phyloP scores from a whole-genome alignment of 2,888 invertebrate species.

The Holacanthella duospinosa region DNA sequence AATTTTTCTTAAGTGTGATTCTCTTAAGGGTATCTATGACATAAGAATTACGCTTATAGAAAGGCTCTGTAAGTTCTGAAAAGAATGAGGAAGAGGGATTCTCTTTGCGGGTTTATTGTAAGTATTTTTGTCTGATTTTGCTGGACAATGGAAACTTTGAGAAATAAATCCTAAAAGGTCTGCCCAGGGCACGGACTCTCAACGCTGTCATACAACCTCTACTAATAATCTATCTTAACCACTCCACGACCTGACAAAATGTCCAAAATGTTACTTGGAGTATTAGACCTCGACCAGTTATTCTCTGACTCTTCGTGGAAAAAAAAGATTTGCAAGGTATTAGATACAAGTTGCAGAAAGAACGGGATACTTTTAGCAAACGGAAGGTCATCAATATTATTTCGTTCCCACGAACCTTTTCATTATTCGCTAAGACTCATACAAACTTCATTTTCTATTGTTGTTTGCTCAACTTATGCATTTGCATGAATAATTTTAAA shows the following conservation, averaged over 20 bases:
- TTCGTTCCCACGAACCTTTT: too few species aligned
- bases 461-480: too few species aligned
- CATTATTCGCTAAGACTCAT: too few species aligned
- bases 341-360: too few species aligned
- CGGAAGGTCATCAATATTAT: too few species aligned
- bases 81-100: constrained; percentile 6
- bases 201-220: constrained; percentile 7
- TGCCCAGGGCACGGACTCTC: constrained; percentile 37
- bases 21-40: constrained; percentile 4
- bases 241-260: constrained; percentile 4
- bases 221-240: constrained; percentile 6
- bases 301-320: background rate
- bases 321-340: background rate
- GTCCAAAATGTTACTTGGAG: background rate
- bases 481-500: too few species aligned
- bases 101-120: constrained; percentile 26
- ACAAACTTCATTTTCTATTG: too few species aligned
- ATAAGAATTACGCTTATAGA: constrained; percentile 20
- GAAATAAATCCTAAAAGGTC: constrained; percentile 33
- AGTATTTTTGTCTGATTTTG: constrained; percentile 9
- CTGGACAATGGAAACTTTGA: constrained; percentile 35
- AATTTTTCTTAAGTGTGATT: too few species aligned
- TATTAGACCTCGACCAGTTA: too few species aligned
- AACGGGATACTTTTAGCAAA: too few species aligned
- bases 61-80: constrained; percentile 18